Conservation (phyloP, 1,140 invertebrate genomes). For the Aphaenogaster rudis region DNA sequence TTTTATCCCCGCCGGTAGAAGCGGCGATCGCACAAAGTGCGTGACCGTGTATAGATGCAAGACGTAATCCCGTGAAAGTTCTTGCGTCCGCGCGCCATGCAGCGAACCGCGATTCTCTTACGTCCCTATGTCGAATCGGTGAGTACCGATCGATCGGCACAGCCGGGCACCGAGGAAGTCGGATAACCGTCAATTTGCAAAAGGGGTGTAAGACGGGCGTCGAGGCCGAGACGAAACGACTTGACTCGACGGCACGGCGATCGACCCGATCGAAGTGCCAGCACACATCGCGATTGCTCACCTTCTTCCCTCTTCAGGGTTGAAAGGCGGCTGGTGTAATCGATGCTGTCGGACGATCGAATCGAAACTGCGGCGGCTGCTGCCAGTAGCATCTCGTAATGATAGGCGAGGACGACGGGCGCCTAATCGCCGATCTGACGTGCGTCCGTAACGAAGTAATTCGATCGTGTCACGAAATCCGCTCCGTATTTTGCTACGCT, state of each 20-base stretch:
- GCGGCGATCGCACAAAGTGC: conserved; percentile 67
- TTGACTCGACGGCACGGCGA: conserved; percentile 46
- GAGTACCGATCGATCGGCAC: conserved; percentile 74
- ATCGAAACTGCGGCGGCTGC: conserved; percentile 52
- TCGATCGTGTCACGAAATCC: conserved; percentile 57
- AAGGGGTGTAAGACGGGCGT: conserved; percentile 67
- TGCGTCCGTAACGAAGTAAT: conserved; percentile 52
- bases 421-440: conserved; percentile 27
- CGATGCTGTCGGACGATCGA: conserved; percentile 67
- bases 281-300: conserved; percentile 39
- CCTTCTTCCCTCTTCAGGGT: conserved; percentile 57
- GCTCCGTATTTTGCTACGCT: conserved; percentile 40
- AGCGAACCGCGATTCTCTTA: conserved; percentile 56
- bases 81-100: conserved; percentile 50
- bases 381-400: conserved; percentile 38
- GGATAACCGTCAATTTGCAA: conserved; percentile 76
- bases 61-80: conserved; percentile 60
- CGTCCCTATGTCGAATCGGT: conserved; percentile 72
- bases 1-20: conserved; percentile 3
- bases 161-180: conserved; percentile 51
- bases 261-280: conserved; percentile 56
- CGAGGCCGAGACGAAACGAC: conserved; percentile 69
- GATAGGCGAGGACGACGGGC: conserved; percentile 34
- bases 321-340: conserved; percentile 66
- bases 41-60: conserved; percentile 55